These are phyloP conservation scores for Zelostemma sp. DNA, from an alignment of 1,140 invertebrate genomes.

Conservation along the genomic window DNA sequence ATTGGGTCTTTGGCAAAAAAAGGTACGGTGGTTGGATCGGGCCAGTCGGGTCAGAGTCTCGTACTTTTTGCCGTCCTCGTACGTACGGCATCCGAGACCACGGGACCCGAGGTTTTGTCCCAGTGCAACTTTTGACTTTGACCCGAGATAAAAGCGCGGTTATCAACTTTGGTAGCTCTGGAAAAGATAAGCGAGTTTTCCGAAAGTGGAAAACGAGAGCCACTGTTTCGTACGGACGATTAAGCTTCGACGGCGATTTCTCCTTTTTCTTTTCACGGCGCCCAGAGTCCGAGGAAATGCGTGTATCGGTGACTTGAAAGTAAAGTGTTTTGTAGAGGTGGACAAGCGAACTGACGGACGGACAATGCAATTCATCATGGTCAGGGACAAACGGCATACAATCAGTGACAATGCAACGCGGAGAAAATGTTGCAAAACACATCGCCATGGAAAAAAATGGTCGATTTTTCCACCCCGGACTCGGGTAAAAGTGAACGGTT, in stretches of 20 bases:
- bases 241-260: background rate
- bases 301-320: background rate
- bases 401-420: background rate
- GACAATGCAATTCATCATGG: slow-evolving; percentile 5
- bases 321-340: background rate
- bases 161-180: too few species aligned
- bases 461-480: background rate
- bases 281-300: background rate
- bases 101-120: slow-evolving; percentile 22
- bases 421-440: background rate
- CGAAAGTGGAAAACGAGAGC: too few species aligned
- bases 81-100: slow-evolving; percentile 35
- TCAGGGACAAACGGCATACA: too few species aligned
- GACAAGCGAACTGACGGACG: background rate
- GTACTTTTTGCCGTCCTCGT: slow-evolving; percentile 53
- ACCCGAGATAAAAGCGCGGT: too few species aligned
- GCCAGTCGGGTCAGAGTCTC: slow-evolving; percentile 59
- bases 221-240: background rate
- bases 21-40: slow-evolving; percentile 54
- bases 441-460: background rate
- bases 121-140: slow-evolving; percentile 9
- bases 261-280: background rate
- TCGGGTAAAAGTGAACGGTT: too few species aligned
- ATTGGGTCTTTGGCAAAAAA: slow-evolving; percentile 63
- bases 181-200: too few species aligned